Base-by-base conservation (phyloP, 30 jellyfish, hydroid and myxozoan genomes). In the Chrysaora quinquecirrha region DNA sequence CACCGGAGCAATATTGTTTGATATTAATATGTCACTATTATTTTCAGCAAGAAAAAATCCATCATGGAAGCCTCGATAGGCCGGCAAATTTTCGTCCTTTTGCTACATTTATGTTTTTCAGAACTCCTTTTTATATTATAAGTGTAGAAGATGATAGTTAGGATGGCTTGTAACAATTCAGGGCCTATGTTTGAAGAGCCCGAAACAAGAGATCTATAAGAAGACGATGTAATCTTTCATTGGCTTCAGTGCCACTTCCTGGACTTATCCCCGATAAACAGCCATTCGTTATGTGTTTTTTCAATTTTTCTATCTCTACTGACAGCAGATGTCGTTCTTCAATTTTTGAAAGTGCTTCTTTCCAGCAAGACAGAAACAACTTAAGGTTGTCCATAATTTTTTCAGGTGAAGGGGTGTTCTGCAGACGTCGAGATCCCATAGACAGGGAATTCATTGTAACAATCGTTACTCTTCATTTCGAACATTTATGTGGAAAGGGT, bases 181-280 rank as follows among this genome's bases (percentile, higher is more conserved):
- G 54, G 54, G 11, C 54, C 14, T 6, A 38, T 38, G 54, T 14
- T 38, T 3, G 54, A 6, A 38, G 54, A 38, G 11, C 54, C 54
- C 14, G 54, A 6, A 38, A 38, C 54, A 3, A 38, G 54, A 6
- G 54, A 38, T 14, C 54, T 6, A 38, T 38, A 14, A 60, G 72
- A 3, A 60, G 0, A 14, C 32, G 29, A 30, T 60, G 72, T 30
- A 60, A 18, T 60, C 72, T 18, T 60, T 60, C 31, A 22, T 60
- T 60, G 33, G 72, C 72, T 22, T 25, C 30, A 0, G 72, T 60
- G 18, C 72, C 72, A 60, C 72, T 60, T 1, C 72, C 72, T 12
- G 72, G 72, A 25, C 22, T 19, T 60, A 60, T 60, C 31, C 72
- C 72, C 22, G 72, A 60, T 22, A 60, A 60, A 30, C 72, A 60